Evolutionary conservation across 2,888 invertebrate species (phyloP).

Genomic region (Mechanitis messenoides): DNA sequence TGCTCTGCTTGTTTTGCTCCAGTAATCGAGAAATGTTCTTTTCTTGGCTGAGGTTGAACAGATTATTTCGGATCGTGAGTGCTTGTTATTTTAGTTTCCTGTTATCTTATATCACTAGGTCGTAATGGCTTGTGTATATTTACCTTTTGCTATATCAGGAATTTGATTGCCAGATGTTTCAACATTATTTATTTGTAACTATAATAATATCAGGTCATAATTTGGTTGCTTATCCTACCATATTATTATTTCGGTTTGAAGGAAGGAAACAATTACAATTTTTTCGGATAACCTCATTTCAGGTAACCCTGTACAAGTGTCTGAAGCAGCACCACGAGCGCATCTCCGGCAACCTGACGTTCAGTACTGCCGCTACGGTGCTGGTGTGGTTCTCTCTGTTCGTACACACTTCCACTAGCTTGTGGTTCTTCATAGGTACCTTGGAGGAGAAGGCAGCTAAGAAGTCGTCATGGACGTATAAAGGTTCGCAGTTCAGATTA

Average conservation of each 20-base stretch:
- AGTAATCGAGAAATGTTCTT: conserved; percentile 40
- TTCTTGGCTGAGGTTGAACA: conserved; percentile 53
- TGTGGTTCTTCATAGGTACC: conserved; percentile 55
- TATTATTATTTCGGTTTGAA: neutral
- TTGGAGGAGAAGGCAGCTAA: conserved; percentile 39
- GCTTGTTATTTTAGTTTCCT: conserved; percentile 1
- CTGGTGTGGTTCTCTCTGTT: conserved; percentile 57
- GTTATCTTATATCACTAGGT: conserved; percentile 6
- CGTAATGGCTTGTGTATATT: neutral
- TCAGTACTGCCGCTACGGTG: conserved; percentile 44
- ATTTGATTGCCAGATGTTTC: neutral
- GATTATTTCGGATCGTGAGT: conserved; percentile 44
- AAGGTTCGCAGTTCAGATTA: conserved; percentile 30
- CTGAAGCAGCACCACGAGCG: conserved; percentile 43
- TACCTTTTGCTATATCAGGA: too few species aligned
- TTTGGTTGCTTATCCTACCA: neutral
- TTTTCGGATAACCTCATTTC: neutral
- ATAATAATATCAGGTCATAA: too few species aligned
- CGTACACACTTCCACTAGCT: conserved; percentile 48
- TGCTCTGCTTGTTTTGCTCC: conserved; percentile 33
- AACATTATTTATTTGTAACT: too few species aligned
- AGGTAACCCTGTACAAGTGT: conserved; percentile 53
- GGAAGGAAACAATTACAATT: neutral
- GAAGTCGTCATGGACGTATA: conserved; percentile 51
- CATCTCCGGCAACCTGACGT: conserved; percentile 46